Base-by-base conservation (phyloP, 2,797 vertebrate species). In the Sphenopsis melanotis region DNA sequence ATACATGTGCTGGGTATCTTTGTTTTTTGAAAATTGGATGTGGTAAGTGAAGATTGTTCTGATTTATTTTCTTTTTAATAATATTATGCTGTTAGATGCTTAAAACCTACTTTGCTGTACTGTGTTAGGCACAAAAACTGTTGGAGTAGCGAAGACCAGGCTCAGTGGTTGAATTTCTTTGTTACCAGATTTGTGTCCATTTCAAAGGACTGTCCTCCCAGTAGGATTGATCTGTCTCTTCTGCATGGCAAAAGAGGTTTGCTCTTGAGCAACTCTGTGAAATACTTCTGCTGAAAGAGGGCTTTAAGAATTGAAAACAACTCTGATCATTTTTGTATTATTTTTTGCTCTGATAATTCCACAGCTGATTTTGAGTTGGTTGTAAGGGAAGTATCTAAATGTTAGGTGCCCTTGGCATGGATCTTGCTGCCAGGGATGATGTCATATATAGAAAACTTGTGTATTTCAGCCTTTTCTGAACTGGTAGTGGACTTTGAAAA, bases 41-140 rank as follows among this genome's bases (percentile, higher is more conserved):
- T 97, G 97, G 97, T 98, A 97, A 98, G 98, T 98, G 97, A 97
- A 95, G 96, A 97, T 86, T 96, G 96, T 95, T 96, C 93, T 96
- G 91, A 89, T 91, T 96, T 95, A 68, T 87, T 96, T 94, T 94
- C 77, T 96, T 20, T 95, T 94, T 95, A 93, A 94, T 92, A 85
- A 83, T 95, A 65, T 88, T 96, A 89, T 56, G 39, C 69, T 96
- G 69, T 94, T 96, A 86, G 89, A 78, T 97, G 79, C 95, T 97
- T 89, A 94, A 90, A 96, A 60, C 42, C 88, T 95, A 70, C 34
- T 85, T 96, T 92, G 42, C 69, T 94, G 49, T 90, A 82, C 64
- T 93, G 50, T 69, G 37, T 72, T 83, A 96, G 92, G 71, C 91
- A 92, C 83, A 94, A 92, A 90, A 83, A 8, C 64, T 96, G 74